Base-by-base conservation (phyloP, 2,113 vertebrate genomes). In the Apodemus sylvaticus region DNA sequence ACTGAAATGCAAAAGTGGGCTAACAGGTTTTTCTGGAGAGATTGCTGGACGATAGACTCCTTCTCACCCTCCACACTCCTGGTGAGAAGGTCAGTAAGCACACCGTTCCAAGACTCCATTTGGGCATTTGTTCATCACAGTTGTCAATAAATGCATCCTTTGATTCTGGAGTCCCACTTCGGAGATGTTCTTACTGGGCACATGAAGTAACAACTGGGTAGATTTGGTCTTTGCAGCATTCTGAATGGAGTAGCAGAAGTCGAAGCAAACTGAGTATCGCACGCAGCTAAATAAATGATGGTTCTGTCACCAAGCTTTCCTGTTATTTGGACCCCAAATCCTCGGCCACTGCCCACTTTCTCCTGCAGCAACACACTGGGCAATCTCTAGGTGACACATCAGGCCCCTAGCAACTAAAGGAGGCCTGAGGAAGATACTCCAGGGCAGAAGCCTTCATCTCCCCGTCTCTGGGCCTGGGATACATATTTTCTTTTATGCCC, bases 91-190 rank as follows among this genome's bases (percentile, higher is more conserved):
- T 86, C 60, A 71, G 4, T 86, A 66, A 95, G 26, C 68, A 6
- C 5, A 85, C 5, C 17, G 26, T 96, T 87, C 0, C 29, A 88
- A 48, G 58, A 77, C 39, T 55, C 26, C 17, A 71, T 82, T 78
- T 94, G 26, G 42, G 29, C 5, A 5, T 24, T 16, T 70, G 24
- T 89, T 34, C 91, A 36, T 91, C 45, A 94, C 55, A 85, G 78
- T 93, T 8, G 14, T 19, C 13, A 82, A 79, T 71, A 85, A 86
- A 39, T 94, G 58, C 19, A 83, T 78, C 45, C 13, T 94, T 93
- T 89, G 77, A 77, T 19, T 14, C 14, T 78, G 82, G 92, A 96
- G 74, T 93, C 64, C 20, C 78, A 90, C 64, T 94, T 91, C 62
- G 78, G 68, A 94, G 45, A 83, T 34, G 7, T 70, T 39, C 68